Evolutionary conservation across 2,797 vertebrate genomes (phyloP), one percentile per base, ranked within the genome.

Genomic region (Gallinago stenura): DNA sequence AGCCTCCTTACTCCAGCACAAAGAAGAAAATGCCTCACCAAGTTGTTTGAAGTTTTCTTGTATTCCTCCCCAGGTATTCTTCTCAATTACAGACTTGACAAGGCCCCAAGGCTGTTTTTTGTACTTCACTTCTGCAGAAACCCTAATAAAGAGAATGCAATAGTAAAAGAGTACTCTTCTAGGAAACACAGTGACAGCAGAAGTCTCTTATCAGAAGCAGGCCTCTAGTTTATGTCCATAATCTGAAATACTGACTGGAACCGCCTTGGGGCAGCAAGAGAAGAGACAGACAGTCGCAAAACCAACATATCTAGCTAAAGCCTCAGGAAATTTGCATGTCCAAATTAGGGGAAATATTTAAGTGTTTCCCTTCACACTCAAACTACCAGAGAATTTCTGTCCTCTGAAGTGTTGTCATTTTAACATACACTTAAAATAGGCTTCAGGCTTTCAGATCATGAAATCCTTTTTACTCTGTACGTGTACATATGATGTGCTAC

Each of bases 31-130:
- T 25, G n/a, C 22, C 98, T 96, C 85, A 98, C 98, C 98, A 93
- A 99, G 98, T 90, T 99, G 99, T 97, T 98, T 98, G 97, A 99
- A 99, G 97, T 99, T 98, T n/a, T 99, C 98, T 72, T 99, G 98
- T 80, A 99, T 97, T 57, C 99, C 99, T 69, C 99, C 98, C 99
- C 99, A 99, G 39, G 99, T 99, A 98, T 99, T 99, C 98, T 99
- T 99, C 87, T 99, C 98, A 7, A 99, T 99, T 95, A 99, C 99
- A 78, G 99, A 98, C 97, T 99, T 99, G 73, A 99, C 89, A 94
- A 99, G 97, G 48, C 99, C 98, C 99, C 99, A 99, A 1, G 99
- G 99, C 87, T 99, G 99, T 97, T 99, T 99, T 97, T 98, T 99
- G 91, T 99, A 99, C 84, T 99, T 99, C 84, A 99, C 98, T 93